Base-by-base conservation (phyloP, 1,140 invertebrate species). In the Trachymyrmex cornetzi region DNA sequence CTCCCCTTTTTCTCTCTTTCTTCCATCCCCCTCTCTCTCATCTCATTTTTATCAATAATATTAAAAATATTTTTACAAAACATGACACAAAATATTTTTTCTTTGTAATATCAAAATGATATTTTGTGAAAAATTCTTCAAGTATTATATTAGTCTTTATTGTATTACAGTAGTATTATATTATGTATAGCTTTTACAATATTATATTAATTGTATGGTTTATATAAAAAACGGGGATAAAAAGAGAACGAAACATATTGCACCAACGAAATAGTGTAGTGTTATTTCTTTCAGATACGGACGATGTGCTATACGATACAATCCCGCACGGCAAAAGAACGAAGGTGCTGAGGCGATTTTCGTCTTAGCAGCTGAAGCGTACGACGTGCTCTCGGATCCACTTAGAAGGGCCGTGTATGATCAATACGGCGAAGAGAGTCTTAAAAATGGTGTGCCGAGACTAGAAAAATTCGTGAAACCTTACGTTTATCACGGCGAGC, bases 371-470 rank as follows among this genome's bases (percentile, higher is more conserved):
- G 96, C 97, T 64, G 98, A 98, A 95, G 98, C 98, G 12, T 98
- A 97, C 92, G 98, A 98, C 92, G 97, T 98, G 27, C 95, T 98
- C 24, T 97, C 96, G 72, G 96, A 98, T 94, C 95, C 97, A 75
- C 94, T 96, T 72, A 95, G 93, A 79, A 95, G 97, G 87, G 97
- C 98, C n/a, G 96, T 99, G 53, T 99, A 98, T 94, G 98, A 99
- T 94, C 97, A 98, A 90, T 99, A 97, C 93, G 98, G 98, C 0
- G 98, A 98, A 95, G 97, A 98, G 90, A 98, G 98, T 2, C 95
- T 99, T 44, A 98, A 98, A 93, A 96, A 96, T 86, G 97, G 98
- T 1, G 96, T 97, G 1, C 96, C 96, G 14, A 96, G 96, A 30
- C 96, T 96, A 2, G 95, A 96, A 55, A 93, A 95, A 71, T 97